Evolutionary conservation across 2,888 invertebrate species (phyloP).

Genomic region (Amiota minor): DNA sequence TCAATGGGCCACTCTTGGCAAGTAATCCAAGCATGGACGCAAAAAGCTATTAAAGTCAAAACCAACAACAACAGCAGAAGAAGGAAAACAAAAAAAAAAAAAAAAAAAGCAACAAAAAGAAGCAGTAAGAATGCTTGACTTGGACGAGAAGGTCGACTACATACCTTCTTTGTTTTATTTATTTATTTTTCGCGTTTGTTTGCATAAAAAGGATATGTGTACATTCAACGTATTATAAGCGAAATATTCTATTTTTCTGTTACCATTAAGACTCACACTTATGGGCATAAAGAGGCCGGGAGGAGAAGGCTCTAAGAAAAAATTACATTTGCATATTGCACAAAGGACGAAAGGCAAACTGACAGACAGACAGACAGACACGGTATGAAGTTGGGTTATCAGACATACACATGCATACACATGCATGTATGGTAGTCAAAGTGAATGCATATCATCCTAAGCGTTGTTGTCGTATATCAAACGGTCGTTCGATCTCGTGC

Average conservation of each 20-base stretch:
- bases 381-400: neutral
- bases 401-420: slow-evolving; percentile 23
- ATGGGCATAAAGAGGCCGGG: neutral
- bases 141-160: neutral
- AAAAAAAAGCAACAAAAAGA: neutral
- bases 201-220: slow-evolving; percentile 39
- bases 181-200: slow-evolving; percentile 25
- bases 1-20: slow-evolving; percentile 4
- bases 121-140: neutral
- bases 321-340: slow-evolving; percentile 60
- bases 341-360: neutral
- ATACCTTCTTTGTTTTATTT: slow-evolving; percentile 30
- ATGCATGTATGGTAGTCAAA: neutral
- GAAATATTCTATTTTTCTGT: slow-evolving; percentile 21
- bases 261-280: slow-evolving; percentile 28
- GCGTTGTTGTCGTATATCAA: slow-evolving; percentile 10
- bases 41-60: slow-evolving; percentile 12
- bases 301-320: slow-evolving; percentile 29
- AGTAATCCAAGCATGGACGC: neutral
- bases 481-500: neutral
- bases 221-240: slow-evolving; percentile 10
- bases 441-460: slow-evolving; percentile 22
- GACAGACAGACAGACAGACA: neutral
- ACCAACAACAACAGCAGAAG: neutral
- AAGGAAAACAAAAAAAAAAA: neutral